phyloP scores from a whole-genome alignment of 1,140 invertebrate genomes.

The Atopsyche davidsoni region DNA sequence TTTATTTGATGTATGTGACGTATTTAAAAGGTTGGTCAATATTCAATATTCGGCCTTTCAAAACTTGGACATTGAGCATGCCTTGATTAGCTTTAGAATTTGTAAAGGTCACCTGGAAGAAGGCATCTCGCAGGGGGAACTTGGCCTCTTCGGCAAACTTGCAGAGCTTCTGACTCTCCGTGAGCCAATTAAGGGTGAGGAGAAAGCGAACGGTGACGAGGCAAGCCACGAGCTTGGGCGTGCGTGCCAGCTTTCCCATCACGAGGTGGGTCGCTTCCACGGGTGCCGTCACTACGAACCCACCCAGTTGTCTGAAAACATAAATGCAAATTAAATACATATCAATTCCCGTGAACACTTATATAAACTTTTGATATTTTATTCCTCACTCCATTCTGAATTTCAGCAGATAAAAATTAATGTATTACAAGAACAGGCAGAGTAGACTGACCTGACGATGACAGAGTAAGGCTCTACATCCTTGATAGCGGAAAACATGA shows the following conservation, averaged over 20 bases:
- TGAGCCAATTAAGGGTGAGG: slow-evolving; percentile 75
- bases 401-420: neutral
- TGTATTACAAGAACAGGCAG: neutral
- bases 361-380: too few relatives aligned
- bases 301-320: slow-evolving; percentile 69
- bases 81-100: too few relatives aligned
- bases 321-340: slow-evolving; percentile 14
- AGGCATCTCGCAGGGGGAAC: slow-evolving; percentile 63
- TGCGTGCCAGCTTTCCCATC: slow-evolving; percentile 68
- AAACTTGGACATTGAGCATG: too few relatives aligned
- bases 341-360: too few relatives aligned
- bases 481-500: slow-evolving; percentile 48
- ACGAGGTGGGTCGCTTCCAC: slow-evolving; percentile 83
- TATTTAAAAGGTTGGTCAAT: too few relatives aligned
- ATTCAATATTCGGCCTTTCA: too few relatives aligned
- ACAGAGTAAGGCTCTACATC: slow-evolving; percentile 27
- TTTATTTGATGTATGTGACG: too few relatives aligned
- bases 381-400: too few relatives aligned
- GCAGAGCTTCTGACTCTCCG: slow-evolving; percentile 66
- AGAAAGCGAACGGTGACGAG: slow-evolving; percentile 72
- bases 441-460: slow-evolving; percentile 40
- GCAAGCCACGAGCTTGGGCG: slow-evolving; percentile 79
- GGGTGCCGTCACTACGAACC: slow-evolving; percentile 62
- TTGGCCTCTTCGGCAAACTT: slow-evolving; percentile 71
- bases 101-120: slow-evolving; percentile 75